Evolutionary conservation across 2,888 invertebrate species (phyloP).

Genomic region (Pollenia amentaria): DNA sequence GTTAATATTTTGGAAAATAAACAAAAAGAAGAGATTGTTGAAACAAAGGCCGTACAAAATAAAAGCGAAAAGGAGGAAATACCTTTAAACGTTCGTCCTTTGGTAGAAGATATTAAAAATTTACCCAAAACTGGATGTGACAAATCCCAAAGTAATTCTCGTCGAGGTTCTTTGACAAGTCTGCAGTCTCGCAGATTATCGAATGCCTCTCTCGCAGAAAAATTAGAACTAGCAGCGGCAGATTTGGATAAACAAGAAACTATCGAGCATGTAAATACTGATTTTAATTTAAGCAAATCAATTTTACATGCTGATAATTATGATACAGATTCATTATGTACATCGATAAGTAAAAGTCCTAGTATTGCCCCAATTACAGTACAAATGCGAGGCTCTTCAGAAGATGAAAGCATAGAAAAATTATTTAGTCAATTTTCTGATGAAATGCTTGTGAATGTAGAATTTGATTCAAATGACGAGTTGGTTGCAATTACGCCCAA

Average conservation of each 20-base stretch:
- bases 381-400: slow-evolving; percentile 80
- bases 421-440: slow-evolving; percentile 82
- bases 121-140: slow-evolving; percentile 81
- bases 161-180: slow-evolving; percentile 80
- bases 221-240: slow-evolving; percentile 72
- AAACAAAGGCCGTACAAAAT: neutral
- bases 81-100: slow-evolving; percentile 56
- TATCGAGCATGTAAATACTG: neutral
- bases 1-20: neutral
- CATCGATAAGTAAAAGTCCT: slow-evolving; percentile 81
- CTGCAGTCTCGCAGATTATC: slow-evolving; percentile 77
- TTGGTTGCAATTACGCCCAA: slow-evolving; percentile 80
- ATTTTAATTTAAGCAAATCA: slow-evolving; percentile 29
- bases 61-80: neutral
- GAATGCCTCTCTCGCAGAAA: slow-evolving; percentile 77
- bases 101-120: slow-evolving; percentile 80
- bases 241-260: slow-evolving; percentile 56
- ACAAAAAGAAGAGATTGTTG: neutral
- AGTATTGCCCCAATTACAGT: slow-evolving; percentile 80
- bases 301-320: slow-evolving; percentile 71
- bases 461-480: slow-evolving; percentile 83
- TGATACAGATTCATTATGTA: slow-evolving; percentile 79
- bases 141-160: slow-evolving; percentile 79
- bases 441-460: slow-evolving; percentile 83
- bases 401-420: slow-evolving; percentile 83